Base-by-base conservation (phyloP, 2,888 invertebrate species). In the Anaspis maculata region DNA sequence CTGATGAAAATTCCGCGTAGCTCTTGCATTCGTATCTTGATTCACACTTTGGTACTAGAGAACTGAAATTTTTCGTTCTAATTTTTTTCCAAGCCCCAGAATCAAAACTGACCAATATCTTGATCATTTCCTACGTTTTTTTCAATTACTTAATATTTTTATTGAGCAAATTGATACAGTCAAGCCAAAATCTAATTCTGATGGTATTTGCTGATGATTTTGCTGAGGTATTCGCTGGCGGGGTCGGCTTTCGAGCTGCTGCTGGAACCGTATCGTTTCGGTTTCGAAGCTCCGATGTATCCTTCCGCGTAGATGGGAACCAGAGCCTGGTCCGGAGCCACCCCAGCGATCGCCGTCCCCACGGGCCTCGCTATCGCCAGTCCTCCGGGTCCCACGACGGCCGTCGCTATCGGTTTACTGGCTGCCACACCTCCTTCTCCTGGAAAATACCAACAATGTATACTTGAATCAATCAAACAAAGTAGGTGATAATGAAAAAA, bases 331-430 rank as follows among this genome's bases (percentile, higher is more conserved):
- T 64, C 63, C 0, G 77, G 76, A 37, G 73, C 70, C 0, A 84
- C 66, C 1, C 84, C 84, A 1, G 84, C 83, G 19, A 85, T 77
- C 3, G 84, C 84, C 0, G 83, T 83, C 13, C 76, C 83, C 0
- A 81, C 70, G 0, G 84, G 84, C 3, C 75, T 69, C 0, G 83
- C 77, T 3, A 84, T 67, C 0, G 84, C 83, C 5, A 82, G 59
- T 0, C 84, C 84, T 24, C 75, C 74, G 1, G 73, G 70, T 0
- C 83, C 83, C 1, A 76, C 76, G 1, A 84, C 72, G 0, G 85
- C 83, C 1, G 81, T 79, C 0, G 74, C 85, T 25, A 75, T 63
- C 0, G 84, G 84, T 44, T 80, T 76, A 3, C 83, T 76, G 0
- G 80, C 75, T 13, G 85, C 85, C 3, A 83, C 68, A 1, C 85